These are phyloP conservation scores for Erpobdella octoculata DNA, from an alignment of 2,888 invertebrate species.

Conservation along the genomic window DNA sequence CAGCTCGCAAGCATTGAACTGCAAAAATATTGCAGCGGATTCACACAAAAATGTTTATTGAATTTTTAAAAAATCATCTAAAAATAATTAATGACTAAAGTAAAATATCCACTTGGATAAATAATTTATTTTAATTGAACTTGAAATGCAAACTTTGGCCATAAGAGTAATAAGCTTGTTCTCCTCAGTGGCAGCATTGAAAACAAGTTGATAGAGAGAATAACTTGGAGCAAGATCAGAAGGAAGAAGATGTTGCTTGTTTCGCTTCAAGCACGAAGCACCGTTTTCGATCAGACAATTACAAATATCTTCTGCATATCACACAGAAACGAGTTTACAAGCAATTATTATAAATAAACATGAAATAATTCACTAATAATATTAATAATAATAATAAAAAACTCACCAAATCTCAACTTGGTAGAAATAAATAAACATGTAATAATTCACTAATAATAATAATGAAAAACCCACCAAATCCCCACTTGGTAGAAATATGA, in stretches of 20 bases:
- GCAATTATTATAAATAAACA: not conserved
- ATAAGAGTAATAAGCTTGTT: not conserved
- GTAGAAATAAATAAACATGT: too few species aligned
- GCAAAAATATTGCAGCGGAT: too few species aligned
- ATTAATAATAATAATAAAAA: not conserved
- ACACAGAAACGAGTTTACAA: not conserved
- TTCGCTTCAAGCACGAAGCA: conserved; percentile 43
- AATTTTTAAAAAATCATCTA: too few species aligned
- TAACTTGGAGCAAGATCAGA: conserved; percentile 40
- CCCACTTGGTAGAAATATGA: conserved; percentile 51
- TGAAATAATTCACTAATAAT: not conserved
- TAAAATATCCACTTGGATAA: too few species aligned
- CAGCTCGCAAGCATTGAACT: too few species aligned
- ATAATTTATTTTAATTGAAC: too few species aligned
- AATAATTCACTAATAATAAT: not conserved
- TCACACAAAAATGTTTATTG: too few species aligned
- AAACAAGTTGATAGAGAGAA: not conserved
- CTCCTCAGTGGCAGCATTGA: not conserved
- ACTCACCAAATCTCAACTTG: not conserved
- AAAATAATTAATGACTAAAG: too few species aligned
- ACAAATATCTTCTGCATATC: conserved; percentile 26
- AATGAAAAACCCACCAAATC: conserved; percentile 36
- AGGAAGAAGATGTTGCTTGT: conserved; percentile 45
- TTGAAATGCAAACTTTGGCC: not conserved
- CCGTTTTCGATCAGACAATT: conserved; percentile 46